These are phyloP conservation scores for Acanthochromis polyacanthus DNA, from an alignment of 2,113 vertebrate genomes.

Conservation along the genomic window DNA sequence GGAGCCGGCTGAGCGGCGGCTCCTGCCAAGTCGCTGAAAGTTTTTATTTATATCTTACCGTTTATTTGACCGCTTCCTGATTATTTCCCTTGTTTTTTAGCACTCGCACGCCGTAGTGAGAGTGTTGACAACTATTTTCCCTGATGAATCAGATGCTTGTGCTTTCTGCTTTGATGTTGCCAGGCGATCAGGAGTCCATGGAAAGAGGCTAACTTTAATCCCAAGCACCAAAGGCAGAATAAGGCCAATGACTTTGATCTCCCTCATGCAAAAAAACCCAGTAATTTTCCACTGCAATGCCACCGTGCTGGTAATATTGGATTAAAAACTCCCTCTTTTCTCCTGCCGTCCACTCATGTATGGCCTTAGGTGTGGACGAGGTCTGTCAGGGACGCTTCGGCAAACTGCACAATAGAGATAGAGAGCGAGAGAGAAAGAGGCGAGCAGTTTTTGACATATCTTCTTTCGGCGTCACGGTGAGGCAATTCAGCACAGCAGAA, in stretches of 20 bases:
- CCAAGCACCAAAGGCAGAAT: constrained; percentile 72
- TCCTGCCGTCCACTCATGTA: constrained; percentile 80
- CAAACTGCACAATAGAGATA: constrained; percentile 71
- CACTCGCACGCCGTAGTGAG: constrained; percentile 39
- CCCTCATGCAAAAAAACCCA: constrained; percentile 72
- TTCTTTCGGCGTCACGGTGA: constrained; percentile 6
- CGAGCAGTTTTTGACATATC: constrained; percentile 60
- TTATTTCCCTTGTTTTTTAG: constrained; percentile 17
- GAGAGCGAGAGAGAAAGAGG: constrained; percentile 35
- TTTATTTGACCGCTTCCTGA: constrained; percentile 48
- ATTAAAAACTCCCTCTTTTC: constrained; percentile 77
- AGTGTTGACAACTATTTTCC: constrained; percentile 71
- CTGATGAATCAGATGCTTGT: constrained; percentile 60
- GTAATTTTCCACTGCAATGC: constrained; percentile 79
- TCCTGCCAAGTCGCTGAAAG: constrained; percentile 67
- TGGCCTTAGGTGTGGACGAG: constrained; percentile 66
- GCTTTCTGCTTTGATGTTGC: constrained; percentile 78
- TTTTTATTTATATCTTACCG: constrained; percentile 63
- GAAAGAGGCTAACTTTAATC: constrained; percentile 76
- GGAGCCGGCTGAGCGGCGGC: constrained; percentile 43
- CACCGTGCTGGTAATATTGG: constrained; percentile 77
- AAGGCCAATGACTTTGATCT: constrained; percentile 82
- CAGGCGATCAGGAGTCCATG: constrained; percentile 56
- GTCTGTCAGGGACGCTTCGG: constrained; percentile 58
- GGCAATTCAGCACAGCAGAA: constrained; percentile 25